Base-by-base conservation (phyloP, 2,797 vertebrate species). In the Neoniphon sammara region DNA sequence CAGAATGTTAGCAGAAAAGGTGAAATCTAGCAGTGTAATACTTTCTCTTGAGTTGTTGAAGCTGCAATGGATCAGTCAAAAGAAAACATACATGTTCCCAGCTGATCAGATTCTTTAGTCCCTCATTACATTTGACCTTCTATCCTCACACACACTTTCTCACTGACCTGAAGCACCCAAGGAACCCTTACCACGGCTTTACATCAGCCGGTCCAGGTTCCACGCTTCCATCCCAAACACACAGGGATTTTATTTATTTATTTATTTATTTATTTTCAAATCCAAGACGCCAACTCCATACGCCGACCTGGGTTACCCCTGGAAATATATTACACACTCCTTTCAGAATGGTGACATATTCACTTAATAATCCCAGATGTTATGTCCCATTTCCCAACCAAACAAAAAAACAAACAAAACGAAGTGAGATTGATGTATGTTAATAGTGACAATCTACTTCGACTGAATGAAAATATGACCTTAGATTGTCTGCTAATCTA, bases 401-500 rank as follows among this genome's bases (percentile, higher is more conserved):
- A 39, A 39, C 6, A 39, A 39, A 8, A 8, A 39, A 39, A 8
- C 36, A 39, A 31, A n/a, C n/a, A 34, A 34, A 34, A 8, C 36
- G 9, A 39, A 7, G 23, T 54, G 5, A 58, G 5, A 46, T 23
- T 78, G 58, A 25, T 59, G 34, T 42, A 6, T 30, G n/a, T 57
- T 47, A 23, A 60, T 63, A 12, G 20, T 0, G 15, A 27, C 2
- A 58, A 67, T 70, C 57, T 25, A 25, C 56, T 58, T 73, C 2
- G 23, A 69, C 7, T 58, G 14, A 60, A 65, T 31, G 1, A 64
- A 81, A 85, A 66, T 36, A 83, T 81, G 49, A 56, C 17, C 11
- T n/a, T 3, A 66, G 25, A 76, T 67, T 70, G 20, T 73, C 34
- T 31, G 2, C 30, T 75, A 65, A 81, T 85, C 70, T 58, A 34